Percentiles rank a stretch among this genome's conserved stretches.
These are phyloP conservation scores for Bubo blakistoni DNA, from an alignment of 2,113 vertebrate genomes.

Conservation along the genomic window DNA sequence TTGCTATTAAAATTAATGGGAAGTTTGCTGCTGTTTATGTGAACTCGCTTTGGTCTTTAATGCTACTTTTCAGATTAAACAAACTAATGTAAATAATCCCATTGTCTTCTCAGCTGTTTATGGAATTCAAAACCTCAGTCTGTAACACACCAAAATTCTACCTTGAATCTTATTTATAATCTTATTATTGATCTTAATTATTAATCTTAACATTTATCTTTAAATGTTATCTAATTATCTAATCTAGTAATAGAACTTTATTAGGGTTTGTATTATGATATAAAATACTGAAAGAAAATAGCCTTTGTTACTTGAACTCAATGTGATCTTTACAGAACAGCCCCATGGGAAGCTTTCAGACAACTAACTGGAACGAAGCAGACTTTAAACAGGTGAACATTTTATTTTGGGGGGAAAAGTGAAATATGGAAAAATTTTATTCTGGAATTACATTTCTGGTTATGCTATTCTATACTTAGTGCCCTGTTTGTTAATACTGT, in stretches of 20 bases:
- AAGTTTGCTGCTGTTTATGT: neutral
- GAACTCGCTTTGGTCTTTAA: neutral
- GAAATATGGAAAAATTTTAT: neutral
- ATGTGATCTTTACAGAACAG: constrained; percentile 40
- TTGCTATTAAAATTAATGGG: neutral
- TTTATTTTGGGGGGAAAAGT: neutral
- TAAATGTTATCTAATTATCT: neutral
- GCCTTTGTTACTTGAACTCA: constrained; percentile 17
- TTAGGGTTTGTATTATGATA: neutral
- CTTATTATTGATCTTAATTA: neutral
- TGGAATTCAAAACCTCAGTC: neutral
- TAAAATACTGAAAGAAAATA: neutral
- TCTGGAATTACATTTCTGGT: neutral
- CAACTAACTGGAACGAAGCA: constrained; percentile 47
- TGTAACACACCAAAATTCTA: neutral
- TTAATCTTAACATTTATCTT: neutral
- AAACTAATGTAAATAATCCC: neutral
- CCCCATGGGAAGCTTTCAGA: constrained; percentile 49
- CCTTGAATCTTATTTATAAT: neutral
- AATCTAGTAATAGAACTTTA: neutral
- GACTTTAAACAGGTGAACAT: constrained; percentile 30
- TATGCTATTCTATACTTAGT: neutral
- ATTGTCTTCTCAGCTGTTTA: neutral
- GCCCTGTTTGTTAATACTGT: neutral
- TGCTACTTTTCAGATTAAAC: neutral